These are phyloP conservation scores for Ptilonorhynchus violaceus DNA, from an alignment of 2,113 vertebrate species.

Conservation along the genomic window DNA sequence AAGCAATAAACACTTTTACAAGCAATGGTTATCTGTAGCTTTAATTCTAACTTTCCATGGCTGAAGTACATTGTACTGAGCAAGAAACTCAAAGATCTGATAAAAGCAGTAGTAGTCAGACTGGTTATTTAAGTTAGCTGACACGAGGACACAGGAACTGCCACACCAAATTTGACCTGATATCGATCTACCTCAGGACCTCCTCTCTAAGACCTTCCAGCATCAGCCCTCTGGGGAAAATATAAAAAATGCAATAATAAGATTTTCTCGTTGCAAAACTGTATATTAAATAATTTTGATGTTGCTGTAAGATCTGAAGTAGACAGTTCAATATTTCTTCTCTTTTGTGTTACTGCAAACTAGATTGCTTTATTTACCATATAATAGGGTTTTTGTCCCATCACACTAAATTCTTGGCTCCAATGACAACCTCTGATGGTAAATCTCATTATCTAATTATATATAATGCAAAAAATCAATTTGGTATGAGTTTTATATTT, in stretches of 20 bases:
- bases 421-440: not conserved
- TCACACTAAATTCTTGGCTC: not conserved
- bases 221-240: not conserved
- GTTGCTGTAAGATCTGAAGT: not conserved
- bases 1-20: not conserved
- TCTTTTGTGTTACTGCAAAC: not conserved
- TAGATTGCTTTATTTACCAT: not conserved
- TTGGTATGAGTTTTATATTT: not conserved
- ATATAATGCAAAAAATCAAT: not conserved
- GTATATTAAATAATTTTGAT: not conserved
- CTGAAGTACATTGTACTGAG: not conserved
- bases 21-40: not conserved
- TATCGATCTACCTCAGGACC: not conserved
- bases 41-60: not conserved
- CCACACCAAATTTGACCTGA: not conserved
- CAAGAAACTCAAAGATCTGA: not conserved
- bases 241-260: not conserved
- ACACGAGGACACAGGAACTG: not conserved
- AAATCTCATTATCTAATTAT: not conserved
- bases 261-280: not conserved
- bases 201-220: not conserved
- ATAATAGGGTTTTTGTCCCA: not conserved
- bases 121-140: constrained; percentile 1
- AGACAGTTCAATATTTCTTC: not conserved
- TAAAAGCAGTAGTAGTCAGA: not conserved